phyloP scores from a whole-genome alignment of 1,140 invertebrate species.

The Cryptotermes secundus region DNA sequence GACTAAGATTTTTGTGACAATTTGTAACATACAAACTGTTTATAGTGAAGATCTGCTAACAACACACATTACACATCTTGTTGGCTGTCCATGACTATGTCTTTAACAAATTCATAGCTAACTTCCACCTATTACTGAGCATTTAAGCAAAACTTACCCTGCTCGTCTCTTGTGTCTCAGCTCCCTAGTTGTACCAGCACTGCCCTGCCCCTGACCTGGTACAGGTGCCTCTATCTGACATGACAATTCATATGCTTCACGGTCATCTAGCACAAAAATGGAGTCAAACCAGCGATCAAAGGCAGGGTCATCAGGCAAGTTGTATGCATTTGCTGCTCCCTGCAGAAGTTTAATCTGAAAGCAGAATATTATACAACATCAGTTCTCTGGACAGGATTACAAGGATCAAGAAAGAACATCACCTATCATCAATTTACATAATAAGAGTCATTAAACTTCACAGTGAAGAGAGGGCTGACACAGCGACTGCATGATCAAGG shows the following conservation, averaged over 20 bases:
- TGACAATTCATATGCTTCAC: constrained; percentile 87
- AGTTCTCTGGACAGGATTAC: background rate
- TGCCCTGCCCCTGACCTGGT: constrained; percentile 30
- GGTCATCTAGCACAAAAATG: constrained; percentile 83
- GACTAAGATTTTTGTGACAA: background rate
- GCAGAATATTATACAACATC: constrained; percentile 16
- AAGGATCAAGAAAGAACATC: background rate
- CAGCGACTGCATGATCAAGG: too few relatives aligned
- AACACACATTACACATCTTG: too few relatives aligned
- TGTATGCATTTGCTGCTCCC: constrained; percentile 96
- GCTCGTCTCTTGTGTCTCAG: constrained; percentile 35
- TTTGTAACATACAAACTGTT: background rate
- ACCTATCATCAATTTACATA: background rate
- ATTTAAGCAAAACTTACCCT: constrained; percentile 30
- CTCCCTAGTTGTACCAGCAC: constrained; percentile 26
- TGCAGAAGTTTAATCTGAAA: constrained; percentile 87
- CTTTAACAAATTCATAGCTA: background rate
- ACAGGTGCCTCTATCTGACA: constrained; percentile 83
- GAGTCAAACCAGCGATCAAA: constrained; percentile 95
- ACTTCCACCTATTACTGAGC: background rate
- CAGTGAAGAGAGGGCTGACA: too few relatives aligned
- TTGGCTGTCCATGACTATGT: too few relatives aligned
- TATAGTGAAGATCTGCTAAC: too few relatives aligned
- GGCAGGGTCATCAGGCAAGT: constrained; percentile 74
- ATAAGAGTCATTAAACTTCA: too few relatives aligned